These are phyloP conservation scores for Ciconia boyciana DNA, from an alignment of 2,113 vertebrate species.

Conservation along the genomic window DNA sequence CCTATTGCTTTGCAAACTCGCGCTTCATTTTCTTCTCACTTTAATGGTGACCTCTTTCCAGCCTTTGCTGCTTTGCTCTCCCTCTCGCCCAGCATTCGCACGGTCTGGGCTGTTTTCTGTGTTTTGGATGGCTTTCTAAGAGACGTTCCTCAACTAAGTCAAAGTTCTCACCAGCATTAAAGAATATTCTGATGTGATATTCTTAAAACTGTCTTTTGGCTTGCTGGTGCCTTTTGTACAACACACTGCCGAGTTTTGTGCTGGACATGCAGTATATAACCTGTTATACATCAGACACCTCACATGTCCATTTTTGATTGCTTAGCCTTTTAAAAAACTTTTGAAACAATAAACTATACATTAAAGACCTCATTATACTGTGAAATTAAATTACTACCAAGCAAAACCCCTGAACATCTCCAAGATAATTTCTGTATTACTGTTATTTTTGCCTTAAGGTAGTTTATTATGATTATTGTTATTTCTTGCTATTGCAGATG, in stretches of 20 bases:
- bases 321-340: background rate
- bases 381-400: background rate
- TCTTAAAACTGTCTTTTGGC: background rate
- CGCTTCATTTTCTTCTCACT: background rate
- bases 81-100: fast-evolving
- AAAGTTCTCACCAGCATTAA: background rate
- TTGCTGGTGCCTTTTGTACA: background rate
- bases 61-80: background rate
- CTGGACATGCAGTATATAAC: background rate
- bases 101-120: background rate
- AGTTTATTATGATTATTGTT: background rate
- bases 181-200: background rate
- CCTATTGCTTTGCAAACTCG: background rate
- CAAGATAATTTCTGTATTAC: background rate
- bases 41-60: background rate
- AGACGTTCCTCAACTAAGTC: background rate
- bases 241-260: background rate
- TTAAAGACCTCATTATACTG: background rate
- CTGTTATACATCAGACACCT: background rate
- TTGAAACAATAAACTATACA: background rate
- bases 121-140: background rate
- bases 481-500: background rate
- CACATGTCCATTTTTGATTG: background rate
- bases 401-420: background rate
- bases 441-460: background rate